These are phyloP conservation scores for Pemphredon lugubris DNA, from an alignment of 2,888 invertebrate genomes.

Conservation along the genomic window DNA sequence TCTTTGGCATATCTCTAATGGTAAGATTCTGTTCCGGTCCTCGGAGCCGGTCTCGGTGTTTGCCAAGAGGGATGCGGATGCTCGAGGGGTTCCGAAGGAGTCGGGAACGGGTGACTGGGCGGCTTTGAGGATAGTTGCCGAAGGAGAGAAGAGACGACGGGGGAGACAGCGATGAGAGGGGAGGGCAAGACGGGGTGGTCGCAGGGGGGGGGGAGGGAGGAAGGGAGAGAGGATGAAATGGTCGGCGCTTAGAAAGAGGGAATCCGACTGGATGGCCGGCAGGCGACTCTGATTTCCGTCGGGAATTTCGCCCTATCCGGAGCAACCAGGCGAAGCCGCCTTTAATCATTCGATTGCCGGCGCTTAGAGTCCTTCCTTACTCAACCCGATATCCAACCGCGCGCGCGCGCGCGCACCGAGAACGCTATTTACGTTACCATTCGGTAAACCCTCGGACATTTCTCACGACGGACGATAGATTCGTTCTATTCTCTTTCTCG, in stretches of 20 bases:
- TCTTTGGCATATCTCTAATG: slow-evolving; percentile 57
- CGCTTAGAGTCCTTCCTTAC: slow-evolving; percentile 56
- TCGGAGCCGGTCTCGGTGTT: slow-evolving; percentile 69
- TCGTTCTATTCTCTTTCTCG: slow-evolving; percentile 43
- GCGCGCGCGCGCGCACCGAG: slow-evolving; percentile 20
- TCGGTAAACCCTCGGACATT: slow-evolving; percentile 40
- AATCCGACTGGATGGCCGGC: slow-evolving; percentile 70
- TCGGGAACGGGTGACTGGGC: slow-evolving; percentile 51
- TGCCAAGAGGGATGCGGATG: slow-evolving; percentile 74
- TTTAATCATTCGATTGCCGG: slow-evolving; percentile 68
- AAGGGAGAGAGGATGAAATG: slow-evolving; percentile 13
- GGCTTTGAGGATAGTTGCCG: slow-evolving; percentile 69
- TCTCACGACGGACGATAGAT: slow-evolving; percentile 41
- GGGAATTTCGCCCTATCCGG: slow-evolving; percentile 65
- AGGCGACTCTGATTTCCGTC: slow-evolving; percentile 67
- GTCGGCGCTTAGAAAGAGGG: slow-evolving; percentile 65
- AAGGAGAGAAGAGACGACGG: slow-evolving; percentile 49
- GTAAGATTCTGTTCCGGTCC: slow-evolving; percentile 69
- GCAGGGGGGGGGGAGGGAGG: slow-evolving; percentile 2
- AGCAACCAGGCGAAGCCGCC: slow-evolving; percentile 56
- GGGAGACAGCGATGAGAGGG: not conserved
- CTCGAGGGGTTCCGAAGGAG: slow-evolving; percentile 73
- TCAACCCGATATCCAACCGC: slow-evolving; percentile 43
- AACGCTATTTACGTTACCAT: slow-evolving; percentile 48
- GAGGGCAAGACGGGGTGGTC: too few species aligned